Base-by-base conservation (phyloP, 1,140 invertebrate genomes). In the Aphaenogaster floridana region DNA sequence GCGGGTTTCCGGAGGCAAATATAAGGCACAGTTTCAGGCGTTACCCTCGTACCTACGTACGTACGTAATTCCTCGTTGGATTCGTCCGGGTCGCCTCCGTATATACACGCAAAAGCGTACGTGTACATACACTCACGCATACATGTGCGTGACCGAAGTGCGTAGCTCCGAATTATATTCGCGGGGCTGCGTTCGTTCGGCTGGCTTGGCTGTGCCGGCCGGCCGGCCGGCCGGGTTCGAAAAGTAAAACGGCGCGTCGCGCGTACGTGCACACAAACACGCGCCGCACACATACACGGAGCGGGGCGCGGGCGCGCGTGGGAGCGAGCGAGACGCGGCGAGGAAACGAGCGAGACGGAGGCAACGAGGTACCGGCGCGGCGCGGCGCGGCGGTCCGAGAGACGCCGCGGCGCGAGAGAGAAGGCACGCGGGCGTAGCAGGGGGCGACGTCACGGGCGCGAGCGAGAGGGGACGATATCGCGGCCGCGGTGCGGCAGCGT, bases 201-300 rank as follows among this genome's bases (percentile, higher is more conserved):
- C n/a, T 15, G 71, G 7, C 7, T 50, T 4, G 48, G 36, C 54
- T 64, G 86, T 66, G 52, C 68, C 86, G 74, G 88, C 68, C 13
- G 13, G 17, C 28, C n/a, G 64, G 48, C 52, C 17, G 34, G 39
- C 72, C 86, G 74, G 88, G 71, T 87, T 90, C 89, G 89, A 90
- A 90, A 90, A 90, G 89, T 90, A 90, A 90, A 86, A 84, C 89
- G 85, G 39, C 66, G 71, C 64, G 69, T 88, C 90, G 80, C 64
- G 84, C 77, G 76, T 83, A 90, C 72, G 52, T 81, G 78, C 86
- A 86, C 36, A 54, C 86, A 54, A n/a, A 28, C 28, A 28, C 28
- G 28, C 28, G 28, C 28, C 28, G 28, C 28, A 28, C 28, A 28
- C 28, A 28, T 28, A 28, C 28, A 28, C 28, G 28, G 28, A 0